phyloP scores from a whole-genome alignment of 2,888 invertebrate species.

The Eupithecia dodoneata region DNA sequence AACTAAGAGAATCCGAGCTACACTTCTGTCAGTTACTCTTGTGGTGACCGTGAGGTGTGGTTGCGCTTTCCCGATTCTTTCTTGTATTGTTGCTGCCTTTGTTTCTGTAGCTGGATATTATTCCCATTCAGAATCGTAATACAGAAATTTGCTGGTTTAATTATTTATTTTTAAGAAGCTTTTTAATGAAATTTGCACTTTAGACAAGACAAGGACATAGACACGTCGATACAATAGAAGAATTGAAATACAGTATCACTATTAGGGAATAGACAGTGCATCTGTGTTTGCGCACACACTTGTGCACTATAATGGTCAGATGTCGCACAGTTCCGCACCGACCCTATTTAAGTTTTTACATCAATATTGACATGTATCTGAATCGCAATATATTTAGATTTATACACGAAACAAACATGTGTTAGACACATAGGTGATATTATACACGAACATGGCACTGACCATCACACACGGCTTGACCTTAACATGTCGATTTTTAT shows the following conservation, averaged over 20 bases:
- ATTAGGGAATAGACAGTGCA: too few species aligned
- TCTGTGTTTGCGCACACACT: too few species aligned
- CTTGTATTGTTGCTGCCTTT: slow-evolving; percentile 7
- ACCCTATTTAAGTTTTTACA: too few species aligned
- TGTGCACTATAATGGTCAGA: too few species aligned
- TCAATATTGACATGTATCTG: too few species aligned
- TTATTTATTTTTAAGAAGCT: not conserved
- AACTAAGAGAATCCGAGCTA: not conserved
- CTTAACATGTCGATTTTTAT: too few species aligned
- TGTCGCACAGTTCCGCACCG: too few species aligned
- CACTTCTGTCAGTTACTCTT: not conserved
- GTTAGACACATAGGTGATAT: too few species aligned
- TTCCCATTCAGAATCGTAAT: not conserved
- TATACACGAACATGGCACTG: too few species aligned
- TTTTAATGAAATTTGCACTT: not conserved
- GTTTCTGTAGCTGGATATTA: not conserved
- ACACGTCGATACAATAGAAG: not conserved
- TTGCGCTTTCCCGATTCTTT: slow-evolving; percentile 14
- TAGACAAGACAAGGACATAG: not conserved
- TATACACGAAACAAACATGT: too few species aligned
- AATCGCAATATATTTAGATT: too few species aligned
- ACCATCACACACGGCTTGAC: too few species aligned
- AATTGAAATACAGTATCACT: not conserved
- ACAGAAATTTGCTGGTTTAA: not conserved
- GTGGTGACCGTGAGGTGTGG: not conserved